Evolutionary conservation across 2,888 invertebrate species (phyloP), one percentile per base, ranked within the genome.

Genomic region (Brassicogethes aeneus): DNA sequence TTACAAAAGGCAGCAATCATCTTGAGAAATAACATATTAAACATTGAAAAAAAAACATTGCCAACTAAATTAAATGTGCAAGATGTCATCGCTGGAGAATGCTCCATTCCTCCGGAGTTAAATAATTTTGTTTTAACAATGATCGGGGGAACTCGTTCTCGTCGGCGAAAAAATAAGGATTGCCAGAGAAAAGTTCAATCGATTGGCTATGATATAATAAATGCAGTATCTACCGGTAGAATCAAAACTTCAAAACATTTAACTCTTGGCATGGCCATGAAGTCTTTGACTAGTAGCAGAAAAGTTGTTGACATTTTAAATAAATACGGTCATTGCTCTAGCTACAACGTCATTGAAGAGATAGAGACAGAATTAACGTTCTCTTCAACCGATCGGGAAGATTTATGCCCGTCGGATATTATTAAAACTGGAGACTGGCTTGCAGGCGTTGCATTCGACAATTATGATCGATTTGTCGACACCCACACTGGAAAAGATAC

Each of bases 361-460:
- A 39, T 62, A 3, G 61, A 60, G 53, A 56, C 56, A 15, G 54
- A 56, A 55, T 33, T 43, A 13, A 56, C 58, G 23, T 53, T 40
- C 48, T 17, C 54, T 16, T 51, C 50, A 13, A 16, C 41, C 3
- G 13, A 45, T 17, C 29, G 15, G 14, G 23, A 36, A n/a, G n/a
- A n/a, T n/a, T n/a, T n/a, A n/a, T 50, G 45, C 42, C 49, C 49
- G 30, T 35, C 39, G 34, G 51, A 30, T 15, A 47, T 47, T 14
- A 32, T 41, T 23, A 15, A 32, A 29, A 13, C 15, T 31, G 5
- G 29, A 16, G 10, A 17, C 34, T 16, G 43, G 17, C 39, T 39
- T 32, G 47, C 45, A 23, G 51, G 46, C 29, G 34, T 51, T 29
- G 48, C 51, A n/a, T 53, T 47, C 37, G 47, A 52, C 40, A 53